These are phyloP conservation scores for Mythimna vitellina DNA, from an alignment of 2,888 invertebrate species.

Conservation along the genomic window DNA sequence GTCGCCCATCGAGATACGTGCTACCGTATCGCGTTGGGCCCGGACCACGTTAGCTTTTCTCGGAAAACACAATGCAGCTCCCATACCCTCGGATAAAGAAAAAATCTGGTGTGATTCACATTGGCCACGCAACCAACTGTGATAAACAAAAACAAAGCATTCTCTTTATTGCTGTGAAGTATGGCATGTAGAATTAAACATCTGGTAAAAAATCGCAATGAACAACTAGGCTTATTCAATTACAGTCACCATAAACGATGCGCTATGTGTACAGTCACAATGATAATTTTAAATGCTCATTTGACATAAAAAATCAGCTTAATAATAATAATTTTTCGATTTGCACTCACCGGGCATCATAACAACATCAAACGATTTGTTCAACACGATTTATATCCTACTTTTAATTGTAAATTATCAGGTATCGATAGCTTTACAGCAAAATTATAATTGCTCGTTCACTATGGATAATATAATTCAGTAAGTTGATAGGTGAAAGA, in stretches of 20 bases:
- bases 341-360: slow-evolving; percentile 52
- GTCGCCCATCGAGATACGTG: slow-evolving; percentile 76
- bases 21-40: slow-evolving; percentile 70
- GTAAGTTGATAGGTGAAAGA: slow-evolving; percentile 41
- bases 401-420: slow-evolving; percentile 71
- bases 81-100: slow-evolving; percentile 21
- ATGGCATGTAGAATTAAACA: slow-evolving; percentile 48
- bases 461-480: slow-evolving; percentile 52
- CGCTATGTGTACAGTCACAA: slow-evolving; percentile 35
- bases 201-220: slow-evolving; percentile 48
- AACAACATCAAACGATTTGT: slow-evolving; percentile 55
- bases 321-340: slow-evolving; percentile 57
- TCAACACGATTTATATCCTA: slow-evolving; percentile 46
- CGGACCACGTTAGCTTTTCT: slow-evolving; percentile 41
- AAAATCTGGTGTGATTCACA: slow-evolving; percentile 43
- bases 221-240: slow-evolving; percentile 49
- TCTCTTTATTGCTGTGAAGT: slow-evolving; percentile 46
- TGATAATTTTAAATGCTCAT: slow-evolving; percentile 22
- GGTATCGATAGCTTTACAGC: slow-evolving; percentile 66
- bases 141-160: slow-evolving; percentile 44
- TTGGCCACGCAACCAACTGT: slow-evolving; percentile 36
- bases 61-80: slow-evolving; percentile 30
- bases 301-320: slow-evolving; percentile 30
- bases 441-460: slow-evolving; percentile 63
- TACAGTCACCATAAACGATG: slow-evolving; percentile 33